These are phyloP conservation scores for Polymixis lichenea DNA, from an alignment of 2,888 invertebrate species.

Conservation along the genomic window DNA sequence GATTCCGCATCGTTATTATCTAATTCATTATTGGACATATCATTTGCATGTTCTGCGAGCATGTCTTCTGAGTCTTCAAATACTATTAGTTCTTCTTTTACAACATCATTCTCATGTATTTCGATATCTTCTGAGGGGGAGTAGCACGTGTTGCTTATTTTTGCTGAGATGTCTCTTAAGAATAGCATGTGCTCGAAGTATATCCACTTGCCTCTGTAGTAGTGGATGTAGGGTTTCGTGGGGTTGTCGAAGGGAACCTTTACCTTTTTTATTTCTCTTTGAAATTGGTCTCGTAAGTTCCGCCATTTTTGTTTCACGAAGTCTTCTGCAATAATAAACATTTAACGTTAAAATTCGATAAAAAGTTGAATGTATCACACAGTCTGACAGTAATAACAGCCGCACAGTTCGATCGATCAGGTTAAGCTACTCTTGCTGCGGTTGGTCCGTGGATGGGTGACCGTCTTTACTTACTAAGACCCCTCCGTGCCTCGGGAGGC, in stretches of 20 bases:
- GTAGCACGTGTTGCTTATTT: conserved; percentile 8
- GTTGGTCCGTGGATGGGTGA: too few relatives aligned
- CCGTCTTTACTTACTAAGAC: too few relatives aligned
- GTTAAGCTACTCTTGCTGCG: too few relatives aligned
- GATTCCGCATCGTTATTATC: conserved; percentile 31
- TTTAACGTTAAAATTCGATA: not conserved
- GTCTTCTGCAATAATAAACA: conserved; percentile 60
- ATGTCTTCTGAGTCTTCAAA: conserved; percentile 45
- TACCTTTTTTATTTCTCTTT: conserved; percentile 61
- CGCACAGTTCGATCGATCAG: too few relatives aligned
- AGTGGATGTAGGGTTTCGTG: conserved; percentile 52
- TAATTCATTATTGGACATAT: conserved; percentile 14
- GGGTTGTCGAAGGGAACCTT: conserved; percentile 45
- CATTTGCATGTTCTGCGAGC: conserved; percentile 11
- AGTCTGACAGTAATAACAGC: too few relatives aligned
- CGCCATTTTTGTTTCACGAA: conserved; percentile 69
- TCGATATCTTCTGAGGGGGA: conserved; percentile 34
- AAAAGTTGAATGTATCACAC: not conserved
- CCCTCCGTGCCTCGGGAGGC: too few relatives aligned
- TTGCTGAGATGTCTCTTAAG: conserved; percentile 49
- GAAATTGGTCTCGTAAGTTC: conserved; percentile 68
- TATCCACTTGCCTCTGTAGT: conserved; percentile 68
- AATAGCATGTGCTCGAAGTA: conserved; percentile 66
- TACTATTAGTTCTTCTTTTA: conserved; percentile 51
- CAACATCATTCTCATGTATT: conserved; percentile 32